phyloP scores from a whole-genome alignment of 2,888 invertebrate genomes.

The Cerastis rubricosa region DNA sequence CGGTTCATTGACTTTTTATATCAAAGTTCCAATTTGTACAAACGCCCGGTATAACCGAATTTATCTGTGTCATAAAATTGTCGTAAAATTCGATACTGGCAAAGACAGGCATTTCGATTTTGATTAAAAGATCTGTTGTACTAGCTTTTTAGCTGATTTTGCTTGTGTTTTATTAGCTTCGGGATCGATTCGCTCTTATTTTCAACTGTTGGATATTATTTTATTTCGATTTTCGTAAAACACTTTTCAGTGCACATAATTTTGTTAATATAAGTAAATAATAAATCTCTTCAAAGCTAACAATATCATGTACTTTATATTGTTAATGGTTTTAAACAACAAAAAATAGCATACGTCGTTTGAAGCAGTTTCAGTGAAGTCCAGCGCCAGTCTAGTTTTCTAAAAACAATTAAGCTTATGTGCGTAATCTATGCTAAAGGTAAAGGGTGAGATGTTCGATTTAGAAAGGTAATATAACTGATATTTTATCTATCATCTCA shows the following conservation, averaged over 20 bases:
- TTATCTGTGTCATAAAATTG: constrained; percentile 82
- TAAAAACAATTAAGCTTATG: not conserved
- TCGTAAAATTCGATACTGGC: constrained; percentile 82
- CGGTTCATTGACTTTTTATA: constrained; percentile 80
- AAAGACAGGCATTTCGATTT: constrained; percentile 69
- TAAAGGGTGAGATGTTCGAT: not conserved
- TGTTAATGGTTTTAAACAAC: not conserved
- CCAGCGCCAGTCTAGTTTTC: not conserved
- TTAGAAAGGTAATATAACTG: not conserved
- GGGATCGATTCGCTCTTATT: not conserved
- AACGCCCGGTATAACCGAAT: constrained; percentile 71
- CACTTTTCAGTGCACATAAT: not conserved
- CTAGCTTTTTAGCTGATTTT: constrained; percentile 40
- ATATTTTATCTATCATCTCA: not conserved
- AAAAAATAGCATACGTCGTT: not conserved
- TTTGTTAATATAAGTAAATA: too few relatives aligned
- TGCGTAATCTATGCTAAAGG: not conserved
- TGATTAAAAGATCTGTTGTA: constrained; percentile 66
- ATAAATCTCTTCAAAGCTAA: not conserved
- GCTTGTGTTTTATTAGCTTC: constrained; percentile 13
- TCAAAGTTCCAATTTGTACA: constrained; percentile 79
- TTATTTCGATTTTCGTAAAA: not conserved
- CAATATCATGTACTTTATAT: too few relatives aligned
- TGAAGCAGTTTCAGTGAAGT: not conserved
- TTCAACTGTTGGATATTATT: not conserved